These are phyloP conservation scores for Delphinapterus leucas DNA, from an alignment of 2,113 vertebrate species.

Conservation along the genomic window DNA sequence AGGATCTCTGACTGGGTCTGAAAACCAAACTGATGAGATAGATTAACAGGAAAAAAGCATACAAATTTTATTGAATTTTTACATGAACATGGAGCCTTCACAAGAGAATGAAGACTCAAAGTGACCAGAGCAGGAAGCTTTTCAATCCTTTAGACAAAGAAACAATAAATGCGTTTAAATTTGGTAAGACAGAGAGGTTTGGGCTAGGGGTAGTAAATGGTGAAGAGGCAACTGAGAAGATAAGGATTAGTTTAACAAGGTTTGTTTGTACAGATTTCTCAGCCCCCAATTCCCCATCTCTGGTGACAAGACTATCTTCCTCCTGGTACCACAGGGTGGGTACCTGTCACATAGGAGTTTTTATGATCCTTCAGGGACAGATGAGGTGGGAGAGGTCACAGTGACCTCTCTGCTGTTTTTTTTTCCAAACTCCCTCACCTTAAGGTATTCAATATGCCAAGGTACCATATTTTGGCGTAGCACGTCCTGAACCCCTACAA, in stretches of 20 bases:
- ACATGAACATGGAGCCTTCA: neutral
- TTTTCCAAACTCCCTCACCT: neutral
- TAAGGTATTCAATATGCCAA: neutral
- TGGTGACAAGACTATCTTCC: neutral
- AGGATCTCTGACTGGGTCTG: neutral
- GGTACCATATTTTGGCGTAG: neutral
- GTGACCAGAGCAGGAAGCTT: neutral
- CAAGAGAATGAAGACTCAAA: neutral
- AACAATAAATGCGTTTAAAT: neutral
- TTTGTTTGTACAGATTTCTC: neutral
- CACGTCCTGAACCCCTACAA: neutral
- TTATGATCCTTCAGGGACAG: neutral
- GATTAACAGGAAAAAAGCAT: neutral
- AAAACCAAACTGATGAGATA: neutral
- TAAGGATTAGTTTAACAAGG: neutral
- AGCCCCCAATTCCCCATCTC: no score
- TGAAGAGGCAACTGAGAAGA: neutral
- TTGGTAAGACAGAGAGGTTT: neutral
- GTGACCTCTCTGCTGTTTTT: neutral
- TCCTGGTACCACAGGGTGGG: neutral
- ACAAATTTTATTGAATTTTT: neutral
- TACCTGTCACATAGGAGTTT: neutral
- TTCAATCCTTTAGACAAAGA: neutral
- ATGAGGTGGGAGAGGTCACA: neutral
- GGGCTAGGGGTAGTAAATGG: neutral